Percentiles rank a stretch among this genome's conserved stretches.
Conservation (phyloP, 1,140 invertebrate species). For the Drosophila quadrilineata region DNA sequence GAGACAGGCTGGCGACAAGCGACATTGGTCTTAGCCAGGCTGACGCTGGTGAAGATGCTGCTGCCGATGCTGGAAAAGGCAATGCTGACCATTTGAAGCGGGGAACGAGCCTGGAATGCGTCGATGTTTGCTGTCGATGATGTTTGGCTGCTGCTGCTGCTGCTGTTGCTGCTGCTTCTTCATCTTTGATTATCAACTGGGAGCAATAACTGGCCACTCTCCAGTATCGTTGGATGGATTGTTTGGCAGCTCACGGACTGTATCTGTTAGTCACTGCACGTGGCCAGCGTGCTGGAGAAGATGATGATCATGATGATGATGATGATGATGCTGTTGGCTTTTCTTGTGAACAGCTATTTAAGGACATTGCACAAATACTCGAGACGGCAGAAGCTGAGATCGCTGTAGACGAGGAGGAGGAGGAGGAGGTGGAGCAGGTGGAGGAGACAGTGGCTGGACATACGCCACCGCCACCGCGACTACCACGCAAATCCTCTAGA, state of each 20-base stretch:
- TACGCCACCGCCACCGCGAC: neutral
- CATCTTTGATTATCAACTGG: constrained; percentile 54
- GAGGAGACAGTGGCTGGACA: neutral
- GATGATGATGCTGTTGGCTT: constrained; percentile 35
- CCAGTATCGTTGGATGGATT: constrained; percentile 67
- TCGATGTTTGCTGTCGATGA: constrained; percentile 43
- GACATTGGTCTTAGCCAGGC: constrained; percentile 23
- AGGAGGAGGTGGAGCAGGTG: neutral
- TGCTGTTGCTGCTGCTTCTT: neutral
- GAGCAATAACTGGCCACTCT: constrained; percentile 60
- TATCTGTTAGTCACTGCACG: constrained; percentile 79
- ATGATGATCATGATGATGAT: no score
- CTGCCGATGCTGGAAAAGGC: constrained; percentile 73
- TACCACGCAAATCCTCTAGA: constrained; percentile 77
- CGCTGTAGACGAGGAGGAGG: neutral
- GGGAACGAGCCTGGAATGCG: constrained; percentile 66
- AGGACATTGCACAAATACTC: constrained; percentile 71
- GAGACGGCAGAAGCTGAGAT: constrained; percentile 4
- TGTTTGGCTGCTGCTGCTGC: constrained; percentile 19
- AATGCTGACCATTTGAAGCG: constrained; percentile 68
- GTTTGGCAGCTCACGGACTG: constrained; percentile 39
- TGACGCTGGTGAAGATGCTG: constrained; percentile 5
- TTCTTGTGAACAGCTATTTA: constrained; percentile 76
- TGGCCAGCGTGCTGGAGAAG: constrained; percentile 51
- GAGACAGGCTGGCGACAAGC: constrained; percentile 80